Evolutionary conservation across 1,140 invertebrate species (phyloP), one percentile per base, ranked within the genome.

Genomic region (Drosophila cardini): DNA sequence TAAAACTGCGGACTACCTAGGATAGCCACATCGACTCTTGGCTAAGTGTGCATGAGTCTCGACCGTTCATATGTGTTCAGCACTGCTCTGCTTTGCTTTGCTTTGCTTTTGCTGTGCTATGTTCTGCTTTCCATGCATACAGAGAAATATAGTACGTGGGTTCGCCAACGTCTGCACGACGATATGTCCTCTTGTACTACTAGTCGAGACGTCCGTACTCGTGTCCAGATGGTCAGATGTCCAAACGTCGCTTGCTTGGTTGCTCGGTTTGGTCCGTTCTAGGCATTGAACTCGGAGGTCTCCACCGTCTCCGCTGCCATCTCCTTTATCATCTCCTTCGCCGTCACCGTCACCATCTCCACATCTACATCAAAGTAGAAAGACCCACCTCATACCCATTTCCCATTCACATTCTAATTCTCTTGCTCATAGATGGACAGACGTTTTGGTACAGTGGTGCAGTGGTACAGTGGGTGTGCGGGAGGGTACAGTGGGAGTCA

Each of bases 331-430:
- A 3, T 21, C 21, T 21, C 21, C 21, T 26, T 26, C 21, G 21
- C 2, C 21, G 3, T 21, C 21, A 21, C 21, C 21, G 21, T 26
- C 21, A 21, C 21, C 21, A 5, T 26, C 21, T 26, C 78, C 60
- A 55, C 71, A 75, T 87, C 80, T 77, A 79, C 84, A 87, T 87
- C 85, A 87, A 87, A 86, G 83, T 87, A 80, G 78, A 87, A 77
- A 77, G 80, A 82, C 84, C 77, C 79, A 87, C 65, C 71, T 76
- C 67, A 76, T 76, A 62, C 63, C 68, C 78, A 73, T 68, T 68
- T 5, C 38, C 0, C 38, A 71, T 70, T 71, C 79, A 10, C 46
- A 52, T 6, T 13, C 48, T 26, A 26, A 34, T 13, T 13, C 48
- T 13, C 46, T 26, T 18, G 4, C 16, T 26, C 45, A 68, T 75